Evolutionary conservation across 2,888 invertebrate species (phyloP).

Genomic region (Prionchulus punctatus): DNA sequence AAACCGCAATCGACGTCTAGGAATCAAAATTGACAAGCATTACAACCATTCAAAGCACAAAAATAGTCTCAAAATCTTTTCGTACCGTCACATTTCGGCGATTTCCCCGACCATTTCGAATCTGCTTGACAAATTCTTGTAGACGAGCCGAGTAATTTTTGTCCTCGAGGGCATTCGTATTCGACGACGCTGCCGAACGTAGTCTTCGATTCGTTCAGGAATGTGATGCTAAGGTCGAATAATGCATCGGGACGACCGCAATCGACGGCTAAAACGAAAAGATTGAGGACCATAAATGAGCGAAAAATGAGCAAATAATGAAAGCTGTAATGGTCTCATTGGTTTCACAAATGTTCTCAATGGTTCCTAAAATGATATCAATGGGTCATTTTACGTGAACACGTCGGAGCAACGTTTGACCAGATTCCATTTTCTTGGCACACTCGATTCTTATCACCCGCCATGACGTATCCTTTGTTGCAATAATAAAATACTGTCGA

Average conservation of each 20-base stretch:
- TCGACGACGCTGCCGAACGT: neutral
- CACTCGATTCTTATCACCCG: neutral
- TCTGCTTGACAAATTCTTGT: conserved; percentile 1
- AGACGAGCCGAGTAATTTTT: neutral
- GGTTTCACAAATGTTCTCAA: neutral
- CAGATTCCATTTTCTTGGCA: conserved; percentile 10
- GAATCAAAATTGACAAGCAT: neutral
- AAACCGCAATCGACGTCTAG: conserved; percentile 5
- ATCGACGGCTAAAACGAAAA: neutral
- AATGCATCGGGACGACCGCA: neutral
- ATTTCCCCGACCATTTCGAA: neutral
- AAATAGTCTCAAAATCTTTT: too few relatives aligned
- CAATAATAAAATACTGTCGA: conserved; percentile 11
- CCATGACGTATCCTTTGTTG: conserved; percentile 5
- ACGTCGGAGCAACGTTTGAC: conserved; percentile 6
- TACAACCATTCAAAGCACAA: too few relatives aligned
- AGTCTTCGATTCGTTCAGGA: neutral
- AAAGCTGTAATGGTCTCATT: neutral
- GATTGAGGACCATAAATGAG: neutral
- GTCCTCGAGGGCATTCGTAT: neutral
- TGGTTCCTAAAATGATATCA: neutral
- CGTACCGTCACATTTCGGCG: conserved; percentile 3
- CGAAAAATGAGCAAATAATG: neutral
- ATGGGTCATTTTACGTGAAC: conserved; percentile 4
- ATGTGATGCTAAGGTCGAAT: neutral